Evolutionary conservation across 2,888 invertebrate species (phyloP), one percentile per base, ranked within the genome.

Genomic region (Cephus spinipes): DNA sequence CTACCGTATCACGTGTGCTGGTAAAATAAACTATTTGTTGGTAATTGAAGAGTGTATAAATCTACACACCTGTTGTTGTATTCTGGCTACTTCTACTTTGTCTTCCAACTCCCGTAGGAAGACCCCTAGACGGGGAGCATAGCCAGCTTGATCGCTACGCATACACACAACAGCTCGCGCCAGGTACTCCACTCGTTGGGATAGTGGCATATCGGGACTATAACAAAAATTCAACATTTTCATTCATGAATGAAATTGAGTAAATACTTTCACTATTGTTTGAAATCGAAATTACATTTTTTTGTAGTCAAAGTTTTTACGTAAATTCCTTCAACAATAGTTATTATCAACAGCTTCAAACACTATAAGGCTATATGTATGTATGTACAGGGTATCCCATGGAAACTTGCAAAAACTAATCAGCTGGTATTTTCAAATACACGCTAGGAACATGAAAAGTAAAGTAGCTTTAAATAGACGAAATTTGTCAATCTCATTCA

Each of bases 141-240:
- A 95, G 1, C 95, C 96, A 32, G 95, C 94, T 85, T 94, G 95
- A 85, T 96, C 97, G 86, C 98, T 98, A 79, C 98, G 95, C 94
- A 98, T 97, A 91, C 98, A 98, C 93, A 99, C 97, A 81, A 98
- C 96, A 68, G 99, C 98, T 85, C 98, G 94, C 0, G 98, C 97
- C 87, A 99, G 93, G 93, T 98, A 98, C 86, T 97, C 96, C 84
- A 98, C 94, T 82, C 99, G 94, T 90, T 97, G 95, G 34, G 95
- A 93, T 71, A 99, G 92, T 1, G 94, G 94, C 78, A 98, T 94
- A 75, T 95, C 95, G 31, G 95, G 94, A 15, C 97, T 97, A 87
- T 84, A 89, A 82, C 82, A 75, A 79, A 82, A 75, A 74, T 75
- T 35, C 11, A 35, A 15, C 34, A 68, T 15, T 79, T 31, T 23